Evolutionary conservation across 2,797 vertebrate species (phyloP), one percentile per base, ranked within the genome.

Genomic region (Fundulus diaphanus): DNA sequence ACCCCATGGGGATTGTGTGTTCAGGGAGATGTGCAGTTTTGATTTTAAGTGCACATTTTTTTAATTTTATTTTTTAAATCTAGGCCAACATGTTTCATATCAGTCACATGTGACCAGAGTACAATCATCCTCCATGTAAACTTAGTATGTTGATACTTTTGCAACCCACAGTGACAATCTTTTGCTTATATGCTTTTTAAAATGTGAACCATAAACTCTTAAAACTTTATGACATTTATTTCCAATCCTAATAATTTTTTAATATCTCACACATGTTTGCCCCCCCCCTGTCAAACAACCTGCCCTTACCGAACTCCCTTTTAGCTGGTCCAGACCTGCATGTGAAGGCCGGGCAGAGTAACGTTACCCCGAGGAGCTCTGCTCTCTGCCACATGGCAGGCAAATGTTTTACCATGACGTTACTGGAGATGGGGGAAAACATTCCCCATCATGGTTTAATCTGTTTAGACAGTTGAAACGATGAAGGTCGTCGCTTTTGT

Each of bases 311-410:
- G 7, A 22, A 5, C 13, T 15, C 48, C 18, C 24, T n/a, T 52
- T 52, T n/a, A 52, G n/a, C 51, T 52, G 24, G 51, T 5, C 3
- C 7, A 52, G 22, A 94, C 82, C 85, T 92, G 79, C 88, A 85
- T 90, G 84, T 82, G 92, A 92, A 89, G 85, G 84, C 94, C 84
- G 90, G 84, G 82, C 80, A 86, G 80, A 78, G 92, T 85, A 90
- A 85, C 15, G 74, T 92, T 85, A 88, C 87, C 77, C 84, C 22
- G 76, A 91, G 90, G 74, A 87, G 82, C 18, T 90, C 92, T 33
- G 91, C 93, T 24, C 87, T 93, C 91, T 87, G 89, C 90, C 90
- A 92, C 78, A 91, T 93, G 92, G 90, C 94, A 86, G 91, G 73
- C 80, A 94, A 93, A 61, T 91, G 16, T 85, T 84, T 20, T 81